Evolutionary conservation across 2,797 vertebrate genomes (phyloP).

Genomic region (Octomys mimax): DNA sequence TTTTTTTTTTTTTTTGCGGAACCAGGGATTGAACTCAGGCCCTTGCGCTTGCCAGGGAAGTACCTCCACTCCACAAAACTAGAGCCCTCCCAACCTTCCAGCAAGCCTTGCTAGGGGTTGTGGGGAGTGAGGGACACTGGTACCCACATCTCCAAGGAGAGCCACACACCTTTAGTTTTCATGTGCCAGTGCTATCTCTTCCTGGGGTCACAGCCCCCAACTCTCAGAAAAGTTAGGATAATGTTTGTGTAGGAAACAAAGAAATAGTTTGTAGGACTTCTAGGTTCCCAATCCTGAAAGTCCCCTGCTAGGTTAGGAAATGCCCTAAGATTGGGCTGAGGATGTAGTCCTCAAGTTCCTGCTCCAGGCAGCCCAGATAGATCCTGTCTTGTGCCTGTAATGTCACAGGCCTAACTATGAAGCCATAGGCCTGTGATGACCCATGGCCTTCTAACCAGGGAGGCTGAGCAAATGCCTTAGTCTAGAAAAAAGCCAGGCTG

Average conservation of each 20-base stretch:
- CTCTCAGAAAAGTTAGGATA: not conserved
- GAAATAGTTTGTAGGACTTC: not conserved
- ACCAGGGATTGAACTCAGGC: too few relatives aligned
- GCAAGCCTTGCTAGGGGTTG: not conserved
- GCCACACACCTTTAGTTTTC: not conserved
- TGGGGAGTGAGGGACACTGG: not conserved
- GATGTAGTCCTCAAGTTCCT: not conserved
- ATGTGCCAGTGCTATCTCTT: not conserved
- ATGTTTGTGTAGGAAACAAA: not conserved
- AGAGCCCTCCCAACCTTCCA: not conserved
- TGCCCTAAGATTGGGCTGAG: not conserved
- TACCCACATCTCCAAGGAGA: not conserved
- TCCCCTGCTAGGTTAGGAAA: not conserved
- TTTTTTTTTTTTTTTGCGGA: too few relatives aligned
- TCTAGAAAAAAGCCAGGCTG: not conserved
- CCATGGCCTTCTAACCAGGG: not conserved
- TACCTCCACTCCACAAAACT: not conserved
- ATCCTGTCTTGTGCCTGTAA: not conserved
- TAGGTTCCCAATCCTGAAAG: not conserved
- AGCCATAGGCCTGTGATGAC: not conserved
- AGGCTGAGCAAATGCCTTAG: not conserved
- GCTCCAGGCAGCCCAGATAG: not conserved
- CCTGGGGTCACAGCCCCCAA: not conserved
- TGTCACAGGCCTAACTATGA: not conserved
- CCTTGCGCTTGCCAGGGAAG: too few relatives aligned